These are phyloP conservation scores for Mungos mungo DNA, from an alignment of 2,113 vertebrate genomes.

Conservation along the genomic window DNA sequence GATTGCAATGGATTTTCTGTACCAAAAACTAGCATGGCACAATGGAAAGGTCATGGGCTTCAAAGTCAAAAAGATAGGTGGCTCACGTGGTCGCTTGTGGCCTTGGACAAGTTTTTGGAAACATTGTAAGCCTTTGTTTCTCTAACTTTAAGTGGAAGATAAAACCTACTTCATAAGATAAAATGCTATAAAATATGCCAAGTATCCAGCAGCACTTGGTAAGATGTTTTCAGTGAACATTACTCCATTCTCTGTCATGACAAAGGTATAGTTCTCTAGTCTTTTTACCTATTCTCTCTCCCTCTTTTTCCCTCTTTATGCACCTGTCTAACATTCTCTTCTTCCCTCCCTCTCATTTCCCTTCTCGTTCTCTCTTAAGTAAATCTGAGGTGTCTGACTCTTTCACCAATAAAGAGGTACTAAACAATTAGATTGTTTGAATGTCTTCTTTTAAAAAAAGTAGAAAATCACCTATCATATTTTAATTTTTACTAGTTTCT, in stretches of 20 bases:
- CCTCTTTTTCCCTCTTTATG: neutral
- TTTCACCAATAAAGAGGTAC: neutral
- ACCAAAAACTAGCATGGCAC: neutral
- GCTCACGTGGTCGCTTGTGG: neutral
- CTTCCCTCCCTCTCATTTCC: no score
- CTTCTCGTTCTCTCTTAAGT: neutral
- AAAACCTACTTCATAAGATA: neutral
- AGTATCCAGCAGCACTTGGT: neutral
- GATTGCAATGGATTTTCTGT: neutral
- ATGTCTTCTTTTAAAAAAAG: neutral
- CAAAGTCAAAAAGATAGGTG: neutral
- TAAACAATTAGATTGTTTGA: neutral
- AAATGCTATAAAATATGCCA: neutral
- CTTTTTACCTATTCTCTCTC: neutral
- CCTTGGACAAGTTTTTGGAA: neutral
- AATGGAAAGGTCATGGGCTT: neutral
- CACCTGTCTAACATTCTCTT: neutral
- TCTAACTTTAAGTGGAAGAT: neutral
- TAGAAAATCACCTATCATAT: neutral
- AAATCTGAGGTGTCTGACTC: neutral
- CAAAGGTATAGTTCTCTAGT: neutral
- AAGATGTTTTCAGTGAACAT: neutral
- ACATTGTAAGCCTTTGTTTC: neutral
- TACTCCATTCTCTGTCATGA: neutral
- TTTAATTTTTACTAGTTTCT: slow-evolving; percentile 40